phyloP scores from a whole-genome alignment of 2,113 vertebrate species.

The Zapornia atra region DNA sequence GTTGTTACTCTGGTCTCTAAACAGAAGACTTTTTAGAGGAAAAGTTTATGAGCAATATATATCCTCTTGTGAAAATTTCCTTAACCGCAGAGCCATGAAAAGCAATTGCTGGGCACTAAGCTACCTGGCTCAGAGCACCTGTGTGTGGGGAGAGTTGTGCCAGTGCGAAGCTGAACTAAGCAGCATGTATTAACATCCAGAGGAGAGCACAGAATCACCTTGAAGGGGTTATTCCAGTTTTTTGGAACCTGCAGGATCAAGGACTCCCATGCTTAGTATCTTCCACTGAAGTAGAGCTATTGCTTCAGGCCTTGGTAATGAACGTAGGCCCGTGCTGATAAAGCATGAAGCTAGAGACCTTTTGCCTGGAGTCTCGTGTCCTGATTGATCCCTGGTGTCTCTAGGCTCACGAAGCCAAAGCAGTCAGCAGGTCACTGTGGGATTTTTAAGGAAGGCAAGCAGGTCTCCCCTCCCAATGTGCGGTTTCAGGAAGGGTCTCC shows the following conservation, averaged over 20 bases:
- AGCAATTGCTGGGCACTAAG: not conserved
- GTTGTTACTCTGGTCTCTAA: not conserved
- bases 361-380: not conserved
- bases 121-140: not conserved
- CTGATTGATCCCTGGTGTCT: rapidly evolving
- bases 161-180: not conserved
- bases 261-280: not conserved
- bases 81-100: not conserved
- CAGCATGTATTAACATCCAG: not conserved
- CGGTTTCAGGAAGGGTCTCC: not conserved
- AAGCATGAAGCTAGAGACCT: not conserved
- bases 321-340: not conserved
- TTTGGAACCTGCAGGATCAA: not conserved
- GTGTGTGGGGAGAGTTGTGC: not conserved
- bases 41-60: not conserved
- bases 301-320: not conserved
- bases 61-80: not conserved
- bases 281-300: not conserved
- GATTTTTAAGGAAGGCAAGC: not conserved
- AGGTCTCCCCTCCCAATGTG: not conserved
- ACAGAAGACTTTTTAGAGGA: slow-evolving; percentile 18
- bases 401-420: not conserved
- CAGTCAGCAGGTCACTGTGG: not conserved
- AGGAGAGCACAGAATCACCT: not conserved
- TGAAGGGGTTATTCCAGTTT: not conserved